Base-by-base conservation (phyloP, 1,140 invertebrate genomes). In the Apis dorsata region DNA sequence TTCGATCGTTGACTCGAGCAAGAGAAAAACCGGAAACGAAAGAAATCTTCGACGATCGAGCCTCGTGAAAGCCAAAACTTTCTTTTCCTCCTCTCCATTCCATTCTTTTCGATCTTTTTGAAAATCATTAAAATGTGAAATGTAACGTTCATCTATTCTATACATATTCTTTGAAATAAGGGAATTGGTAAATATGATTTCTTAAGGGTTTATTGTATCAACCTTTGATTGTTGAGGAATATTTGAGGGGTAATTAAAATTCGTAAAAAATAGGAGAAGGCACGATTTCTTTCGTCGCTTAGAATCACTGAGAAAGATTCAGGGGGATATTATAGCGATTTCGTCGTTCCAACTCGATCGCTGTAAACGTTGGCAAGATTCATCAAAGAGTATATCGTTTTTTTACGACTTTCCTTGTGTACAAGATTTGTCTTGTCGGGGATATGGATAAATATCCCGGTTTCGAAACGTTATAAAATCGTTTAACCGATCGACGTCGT, bases 1-100 rank as follows among this genome's bases (percentile, higher is more conserved):
- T 62, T 75, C 70, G 70, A 73, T 83, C 74, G 74, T 83, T 77
- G 68, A 73, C 55, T 21, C 49, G 59, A 63, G 28, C 69, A 53
- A 19, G 63, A 80, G 66, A 63, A 84, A 77, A 73, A 78, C 59
- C 82, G 68, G 72, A 70, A 74, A 59, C 24, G 57, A 28, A 17
- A 72, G 72, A 83, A 78, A 57, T 66, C 57, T 68, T 75, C 68
- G 53, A n/a, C 60, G 62, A 62, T 17, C 4, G 51, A 49, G 49
- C 57, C 17, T 28, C 9, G n/a, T n/a, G n/a, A n/a, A n/a, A n/a
- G n/a, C n/a, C n/a, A n/a, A n/a, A 66, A 53, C 11, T 28, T 51
- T n/a, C 59, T 72, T 7, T 44, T 44, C 34, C 5, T 44, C 34
- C 34, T 44, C 34, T 44, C 34, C 34, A 3, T 44, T 44, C 34